phyloP scores from a whole-genome alignment of 2,797 vertebrate genomes.

The Lacerta viridis region DNA sequence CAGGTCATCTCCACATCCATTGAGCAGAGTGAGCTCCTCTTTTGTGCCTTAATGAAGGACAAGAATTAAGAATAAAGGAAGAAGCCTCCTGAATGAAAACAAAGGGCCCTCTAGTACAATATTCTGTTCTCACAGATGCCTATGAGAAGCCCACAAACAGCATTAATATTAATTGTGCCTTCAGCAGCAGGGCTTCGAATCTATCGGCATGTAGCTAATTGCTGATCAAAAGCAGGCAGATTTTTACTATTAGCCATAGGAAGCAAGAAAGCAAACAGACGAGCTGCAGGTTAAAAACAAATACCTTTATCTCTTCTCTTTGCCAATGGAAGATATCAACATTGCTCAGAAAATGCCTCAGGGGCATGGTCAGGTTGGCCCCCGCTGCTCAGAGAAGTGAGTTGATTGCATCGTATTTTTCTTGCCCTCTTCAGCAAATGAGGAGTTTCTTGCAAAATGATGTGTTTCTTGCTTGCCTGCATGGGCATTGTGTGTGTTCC shows the following conservation, averaged over 20 bases:
- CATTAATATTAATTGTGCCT: not conserved
- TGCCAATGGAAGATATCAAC: too few relatives aligned
- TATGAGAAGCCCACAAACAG: not conserved
- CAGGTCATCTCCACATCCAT: not conserved
- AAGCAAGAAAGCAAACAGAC: too few relatives aligned
- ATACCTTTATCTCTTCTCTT: too few relatives aligned
- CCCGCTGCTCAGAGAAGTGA: too few relatives aligned
- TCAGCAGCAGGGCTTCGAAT: not conserved
- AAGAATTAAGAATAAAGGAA: not conserved
- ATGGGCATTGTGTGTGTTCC: not conserved
- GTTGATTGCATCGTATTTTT: not conserved
- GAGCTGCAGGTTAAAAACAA: too few relatives aligned
- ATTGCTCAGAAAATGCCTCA: too few relatives aligned
- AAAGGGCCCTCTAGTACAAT: too few relatives aligned
- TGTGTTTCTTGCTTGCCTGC: not conserved
- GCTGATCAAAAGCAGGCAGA: not conserved
- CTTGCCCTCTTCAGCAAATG: not conserved
- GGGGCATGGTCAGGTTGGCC: too few relatives aligned
- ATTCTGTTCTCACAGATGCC: not conserved
- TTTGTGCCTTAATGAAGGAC: not conserved
- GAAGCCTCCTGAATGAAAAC: too few relatives aligned
- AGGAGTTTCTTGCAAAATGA: not conserved
- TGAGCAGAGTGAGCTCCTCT: not conserved
- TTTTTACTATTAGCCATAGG: too few relatives aligned
- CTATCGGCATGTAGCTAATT: not conserved